phyloP scores from a whole-genome alignment of 2,888 invertebrate species.

The Trichogramma evanescens region DNA sequence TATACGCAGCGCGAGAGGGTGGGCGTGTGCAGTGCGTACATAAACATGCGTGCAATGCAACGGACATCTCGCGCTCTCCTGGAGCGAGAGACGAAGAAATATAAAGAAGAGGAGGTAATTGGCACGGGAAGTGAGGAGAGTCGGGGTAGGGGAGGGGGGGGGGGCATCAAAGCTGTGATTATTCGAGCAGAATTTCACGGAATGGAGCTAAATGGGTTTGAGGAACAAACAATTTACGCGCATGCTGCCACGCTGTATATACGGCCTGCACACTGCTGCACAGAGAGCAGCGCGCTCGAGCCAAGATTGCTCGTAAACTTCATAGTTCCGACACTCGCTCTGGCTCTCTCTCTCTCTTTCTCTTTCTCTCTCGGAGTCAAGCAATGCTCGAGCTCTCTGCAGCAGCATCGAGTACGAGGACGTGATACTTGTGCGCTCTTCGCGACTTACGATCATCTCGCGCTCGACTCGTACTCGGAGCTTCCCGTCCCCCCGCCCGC shows the following conservation, averaged over 20 bases:
- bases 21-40: not conserved
- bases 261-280: too few relatives aligned
- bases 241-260: slow-evolving; percentile 29
- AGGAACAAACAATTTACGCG: slow-evolving; percentile 45
- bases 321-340: slow-evolving; percentile 6
- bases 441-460: slow-evolving; percentile 12
- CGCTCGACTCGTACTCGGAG: not conserved
- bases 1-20: not conserved
- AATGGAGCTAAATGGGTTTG: slow-evolving; percentile 45
- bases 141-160: slow-evolving; percentile 31
- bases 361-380: not conserved
- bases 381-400: not conserved
- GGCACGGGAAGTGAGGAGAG: slow-evolving; percentile 29
- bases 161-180: slow-evolving; percentile 43
- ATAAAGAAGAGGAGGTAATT: slow-evolving; percentile 21
- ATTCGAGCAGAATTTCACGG: slow-evolving; percentile 45
- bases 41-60: too few relatives aligned
- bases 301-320: slow-evolving; percentile 36
- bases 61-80: slow-evolving; percentile 11
- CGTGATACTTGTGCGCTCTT: slow-evolving; percentile 2
- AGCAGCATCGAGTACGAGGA: slow-evolving; percentile 9
- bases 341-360: not conserved
- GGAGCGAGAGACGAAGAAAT: slow-evolving; percentile 26
- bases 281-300: too few relatives aligned
- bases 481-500: not conserved